Conservation (phyloP, 2,797 vertebrate genomes). For the Microchirus variegatus region DNA sequence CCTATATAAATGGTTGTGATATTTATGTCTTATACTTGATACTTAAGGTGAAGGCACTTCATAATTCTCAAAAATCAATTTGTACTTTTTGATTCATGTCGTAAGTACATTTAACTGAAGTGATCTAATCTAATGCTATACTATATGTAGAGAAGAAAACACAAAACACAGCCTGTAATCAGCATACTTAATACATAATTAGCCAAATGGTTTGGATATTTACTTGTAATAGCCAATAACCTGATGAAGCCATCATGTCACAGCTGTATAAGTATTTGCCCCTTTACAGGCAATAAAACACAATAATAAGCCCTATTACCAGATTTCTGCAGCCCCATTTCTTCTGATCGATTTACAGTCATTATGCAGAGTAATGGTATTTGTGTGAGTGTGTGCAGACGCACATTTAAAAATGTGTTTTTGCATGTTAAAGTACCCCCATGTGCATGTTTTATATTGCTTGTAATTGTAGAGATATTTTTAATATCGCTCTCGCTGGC, state of each 20-base stretch:
- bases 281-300: neutral
- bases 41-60: no score
- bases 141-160: no score
- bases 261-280: neutral
- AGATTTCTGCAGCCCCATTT: constrained; percentile 29
- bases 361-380: constrained; percentile 50
- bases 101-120: no score
- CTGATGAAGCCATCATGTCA: neutral
- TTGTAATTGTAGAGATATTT: constrained; percentile 63
- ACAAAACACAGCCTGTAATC: no score
- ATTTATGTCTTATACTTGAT: no score
- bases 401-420: constrained; percentile 42
- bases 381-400: constrained; percentile 22
- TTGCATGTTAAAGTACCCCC: constrained; percentile 41
- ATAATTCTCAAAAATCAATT: no score
- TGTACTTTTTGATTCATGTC: no score
- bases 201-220: neutral
- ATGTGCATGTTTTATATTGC: constrained; percentile 57
- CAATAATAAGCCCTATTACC: constrained; percentile 38
- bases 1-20: no score
- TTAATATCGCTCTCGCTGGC: constrained; percentile 49
- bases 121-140: no score
- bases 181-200: no score
- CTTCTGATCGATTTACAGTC: constrained; percentile 50
- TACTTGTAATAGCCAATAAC: neutral